Base-by-base conservation (phyloP, 2,888 invertebrate species). In the Osmoderma eremita region DNA sequence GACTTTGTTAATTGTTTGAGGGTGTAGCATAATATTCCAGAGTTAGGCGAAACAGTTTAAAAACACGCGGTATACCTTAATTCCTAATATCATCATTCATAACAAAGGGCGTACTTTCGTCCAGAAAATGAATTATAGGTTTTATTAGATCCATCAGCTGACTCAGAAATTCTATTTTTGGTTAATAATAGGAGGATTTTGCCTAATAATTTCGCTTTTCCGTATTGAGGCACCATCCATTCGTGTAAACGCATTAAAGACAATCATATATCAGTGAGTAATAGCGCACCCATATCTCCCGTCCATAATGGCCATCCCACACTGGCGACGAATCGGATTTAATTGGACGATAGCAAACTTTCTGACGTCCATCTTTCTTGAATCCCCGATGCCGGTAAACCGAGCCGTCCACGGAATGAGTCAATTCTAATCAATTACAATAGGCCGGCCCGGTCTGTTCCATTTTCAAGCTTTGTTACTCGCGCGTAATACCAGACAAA, bases 191-290 rank as follows among this genome's bases (percentile, higher is more conserved):
- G 30, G n/a, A 30, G 8, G 8, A 30, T 24, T 4, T 30, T 30
- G 3, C 5, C 5, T 2, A 1, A 2, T n/a, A 30, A 30, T 30
- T 30, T 10, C 30, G 10, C 10, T 30, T 8, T 30, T 30, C 30
- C 1, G 30, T 13, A 30, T 51, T 15, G 10, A 51, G 13, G 15
- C 13, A 51, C 13, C 24, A 13, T 51, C 30, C 24, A 51, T 51
- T 51, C 30, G 30, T 13, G 30, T 36, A 51, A 51, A n/a, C 50
- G 50, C 15, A 30, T 30, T 30, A 51, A 51, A 30, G 24, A 51
- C 50, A 24, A 24, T 51, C 22, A 51, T 36, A 24, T 51, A 51
- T 51, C 50, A 51, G 30, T 51, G n/a, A 30, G 24, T 13, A 51
- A 6, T 15, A 15, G 13, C 50, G 50, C 50, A 30, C 50, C 50